These are phyloP conservation scores for Thalassaphorura encarpata DNA, from an alignment of 1,140 invertebrate species.

Conservation along the genomic window DNA sequence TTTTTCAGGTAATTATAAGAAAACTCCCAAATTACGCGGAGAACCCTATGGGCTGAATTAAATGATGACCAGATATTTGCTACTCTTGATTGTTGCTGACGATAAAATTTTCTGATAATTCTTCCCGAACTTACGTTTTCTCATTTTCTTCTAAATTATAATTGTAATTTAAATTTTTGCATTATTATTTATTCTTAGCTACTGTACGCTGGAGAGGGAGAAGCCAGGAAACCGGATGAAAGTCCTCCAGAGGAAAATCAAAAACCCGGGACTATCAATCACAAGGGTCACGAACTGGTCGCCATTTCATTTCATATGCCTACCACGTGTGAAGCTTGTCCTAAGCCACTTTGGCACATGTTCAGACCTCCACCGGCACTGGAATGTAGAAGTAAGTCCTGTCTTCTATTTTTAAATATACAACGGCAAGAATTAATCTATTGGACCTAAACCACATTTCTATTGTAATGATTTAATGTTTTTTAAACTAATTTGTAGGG, in stretches of 20 bases:
- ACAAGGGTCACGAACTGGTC: conserved; percentile 95
- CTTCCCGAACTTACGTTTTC: conserved; percentile 5
- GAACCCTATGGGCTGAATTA: neutral
- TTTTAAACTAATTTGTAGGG: conserved; percentile 52
- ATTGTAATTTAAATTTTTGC: conserved; percentile 10
- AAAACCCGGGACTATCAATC: conserved; percentile 64
- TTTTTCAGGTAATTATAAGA: conserved; percentile 67
- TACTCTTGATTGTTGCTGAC: neutral
- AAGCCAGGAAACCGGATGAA: conserved; percentile 73
- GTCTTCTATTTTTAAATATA: too few species aligned
- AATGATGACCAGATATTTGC: neutral
- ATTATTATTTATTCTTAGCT: conserved; percentile 44
- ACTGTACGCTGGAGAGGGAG: conserved; percentile 86
- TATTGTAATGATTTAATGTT: neutral
- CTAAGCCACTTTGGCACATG: conserved; percentile 93
- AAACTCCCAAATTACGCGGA: neutral
- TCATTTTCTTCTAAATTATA: conserved; percentile 10
- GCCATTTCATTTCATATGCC: conserved; percentile 96
- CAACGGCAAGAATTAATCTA: too few species aligned
- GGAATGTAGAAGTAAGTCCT: conserved; percentile 84
- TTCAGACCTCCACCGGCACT: conserved; percentile 90
- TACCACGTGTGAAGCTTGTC: conserved; percentile 93
- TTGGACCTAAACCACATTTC: neutral
- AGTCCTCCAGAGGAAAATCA: conserved; percentile 47
- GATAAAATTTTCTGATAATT: too few species aligned